Base-by-base conservation (phyloP, 1,140 invertebrate genomes). In the Araneus ventricosus region DNA sequence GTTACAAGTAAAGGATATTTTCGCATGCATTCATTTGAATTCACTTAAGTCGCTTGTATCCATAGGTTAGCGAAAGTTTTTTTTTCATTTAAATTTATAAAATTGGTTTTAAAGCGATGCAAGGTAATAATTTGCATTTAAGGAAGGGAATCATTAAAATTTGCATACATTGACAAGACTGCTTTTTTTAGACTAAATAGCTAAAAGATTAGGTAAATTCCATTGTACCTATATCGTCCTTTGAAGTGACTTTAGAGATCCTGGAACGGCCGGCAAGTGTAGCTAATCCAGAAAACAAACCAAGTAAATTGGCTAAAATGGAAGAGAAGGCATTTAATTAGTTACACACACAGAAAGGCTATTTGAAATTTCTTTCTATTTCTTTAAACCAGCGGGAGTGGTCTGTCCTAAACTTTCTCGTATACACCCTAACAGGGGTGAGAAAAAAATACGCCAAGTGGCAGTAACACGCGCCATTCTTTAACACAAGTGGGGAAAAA, bases 201-300 rank as follows among this genome's bases (percentile, higher is more conserved):
- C 17, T 52, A 14, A 52, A 52, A 14, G 45, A 39, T 5, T 45
- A 39, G 37, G 8, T 45, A 45, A 37, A 22, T 82, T n/a, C 22
- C 8, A 79, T 4, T 41, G 1, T 93, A 93, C 92, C 92, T 63
- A 93, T 27, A 88, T 93, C 92, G 41, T 88, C 52, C 82, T 88
- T 93, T 2, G 92, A 88, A 61, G 75, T 24, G 3, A 93, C 86
- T 88, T 93, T 93, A 17, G 92, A 88, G 6, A 93, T 93, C 14
- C 92, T 93, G 20, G 92, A 61, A 17, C 92, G 63, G 7, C 85
- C 92, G 20, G 92, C 85, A 5, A 93, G 27, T 4, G 92, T 63
- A 8, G 24, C 57, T 2, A 93, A 45, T 27, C 85, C 57, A 61
- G 41, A n/a, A 1, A 93, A 63, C 4, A 93, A 30, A 59, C 92